A percentile compares a stretch with the other conserved stretches of the same genome.
Evolutionary conservation across 1,140 invertebrate genomes (phyloP).

Genomic region (Heterodera schachtii): DNA sequence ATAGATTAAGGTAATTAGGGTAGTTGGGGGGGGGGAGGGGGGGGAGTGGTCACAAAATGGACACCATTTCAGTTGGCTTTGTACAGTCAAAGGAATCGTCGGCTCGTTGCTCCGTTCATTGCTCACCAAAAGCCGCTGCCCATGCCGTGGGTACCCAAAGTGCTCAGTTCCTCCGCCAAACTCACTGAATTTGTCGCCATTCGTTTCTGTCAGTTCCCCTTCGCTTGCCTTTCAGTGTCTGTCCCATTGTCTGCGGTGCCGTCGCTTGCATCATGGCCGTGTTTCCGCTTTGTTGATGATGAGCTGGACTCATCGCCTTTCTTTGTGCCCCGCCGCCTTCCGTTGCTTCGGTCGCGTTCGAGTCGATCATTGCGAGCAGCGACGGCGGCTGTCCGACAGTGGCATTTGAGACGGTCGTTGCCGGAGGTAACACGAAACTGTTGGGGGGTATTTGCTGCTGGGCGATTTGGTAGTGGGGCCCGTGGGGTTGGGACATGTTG

Average conservation of each 20-base stretch:
- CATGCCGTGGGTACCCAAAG: constrained; percentile 10
- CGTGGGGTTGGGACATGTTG: not conserved
- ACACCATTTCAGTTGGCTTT: too few relatives aligned
- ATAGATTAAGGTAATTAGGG: not conserved
- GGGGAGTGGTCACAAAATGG: too few relatives aligned
- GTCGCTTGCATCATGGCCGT: not conserved
- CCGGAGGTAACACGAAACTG: constrained; percentile 1
- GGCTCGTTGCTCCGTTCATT: not conserved
- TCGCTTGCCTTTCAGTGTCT: not conserved
- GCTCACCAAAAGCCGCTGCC: constrained; percentile 21
- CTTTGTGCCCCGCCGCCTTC: not conserved
- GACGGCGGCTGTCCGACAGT: not conserved
- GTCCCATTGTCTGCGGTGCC: not conserved
- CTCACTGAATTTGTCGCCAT: constrained; percentile 16
- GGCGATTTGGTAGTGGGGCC: not conserved
- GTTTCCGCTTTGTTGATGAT: not conserved
- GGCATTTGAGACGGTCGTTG: not conserved
- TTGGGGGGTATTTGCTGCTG: not conserved
- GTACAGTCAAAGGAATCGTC: not conserved
- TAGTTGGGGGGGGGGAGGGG: not conserved
- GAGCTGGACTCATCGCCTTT: constrained; percentile 1
- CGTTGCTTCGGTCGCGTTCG: not conserved
- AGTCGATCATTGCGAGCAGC: constrained; percentile 9
- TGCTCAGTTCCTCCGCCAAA: constrained; percentile 22
- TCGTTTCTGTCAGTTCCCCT: too few relatives aligned